Evolutionary conservation across 2,113 vertebrate species (phyloP), one percentile per base, ranked within the genome.

Genomic region (Channa argus): DNA sequence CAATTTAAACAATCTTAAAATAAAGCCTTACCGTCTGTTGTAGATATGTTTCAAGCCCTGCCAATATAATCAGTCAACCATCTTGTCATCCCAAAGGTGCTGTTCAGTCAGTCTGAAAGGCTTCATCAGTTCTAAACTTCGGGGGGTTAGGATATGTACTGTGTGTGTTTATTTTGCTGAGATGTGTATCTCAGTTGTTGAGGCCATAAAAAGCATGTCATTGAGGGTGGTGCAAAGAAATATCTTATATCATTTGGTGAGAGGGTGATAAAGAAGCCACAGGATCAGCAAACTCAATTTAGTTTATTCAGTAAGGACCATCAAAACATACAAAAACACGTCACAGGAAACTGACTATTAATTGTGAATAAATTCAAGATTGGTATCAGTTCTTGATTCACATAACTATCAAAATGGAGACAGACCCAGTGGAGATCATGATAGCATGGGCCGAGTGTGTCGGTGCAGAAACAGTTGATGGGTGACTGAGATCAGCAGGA

Each of bases 151-250:
- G 63, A 63, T 77, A 63, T 83, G 83, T 74, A 60, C 45, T 47
- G 41, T 68, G 53, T 44, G 63, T 71, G 71, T 76, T 72, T 63
- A 73, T 79, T 79, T 41, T 83, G 33, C 56, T 63, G 11, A 63
- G 78, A 62, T 46, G 67, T 33, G 44, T 62, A 41, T 82, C 39
- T 46, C n/a, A n/a, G 47, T 36, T 79, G 66, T 80, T 50, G 66
- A 65, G 68, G 52, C 38, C 39, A 51, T 68, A 49, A 74, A 64
- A 52, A 58, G 39, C 47, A 44, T 74, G 69, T 44, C 41, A 84
- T 75, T 84, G 71, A 80, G 12, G 24, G 34, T 10, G 54, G 49
- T 61, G 54, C 36, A 63, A 41, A 75, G 66, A 24, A 24, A 24
- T 24, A 2, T 24, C 24, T 24, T 24, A 24, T n/a, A n/a, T 1